Evolutionary conservation across 2,797 vertebrate genomes (phyloP), one percentile per base, ranked within the genome.

Genomic region (Tarsius wallacei): DNA sequence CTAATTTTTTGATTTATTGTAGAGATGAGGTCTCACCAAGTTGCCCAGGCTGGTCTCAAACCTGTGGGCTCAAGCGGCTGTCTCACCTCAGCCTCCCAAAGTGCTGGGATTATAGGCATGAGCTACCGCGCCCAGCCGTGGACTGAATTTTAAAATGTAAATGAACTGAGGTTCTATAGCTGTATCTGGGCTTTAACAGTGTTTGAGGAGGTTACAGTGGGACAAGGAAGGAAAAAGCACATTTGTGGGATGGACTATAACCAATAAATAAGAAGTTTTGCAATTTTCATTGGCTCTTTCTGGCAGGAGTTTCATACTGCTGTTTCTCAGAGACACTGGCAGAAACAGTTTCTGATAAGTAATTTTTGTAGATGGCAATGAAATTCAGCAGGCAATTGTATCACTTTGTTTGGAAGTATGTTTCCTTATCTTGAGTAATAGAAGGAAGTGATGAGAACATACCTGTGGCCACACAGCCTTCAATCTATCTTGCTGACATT

Each of bases 241-340:
- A 49, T 94, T 87, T 83, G 73, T 96, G 94, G 83, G 76, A 71
- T 15, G 93, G 97, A 92, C 51, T 96, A 1, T 7, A 89, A 96
- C 91, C 70, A 63, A 71, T 78, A 97, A 98, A 97, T 87, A 61
- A 0, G 0, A 51, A 95, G 84, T 74, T 98, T 97, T 80, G 89
- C 0, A 0, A 63, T 97, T 98, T 97, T 93, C 93, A 97, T 97
- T 94, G 94, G 83, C 73, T 96, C 91, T 89, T 97, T 78, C 97
- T 96, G 97, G 86, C 97, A 97, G 96, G 97, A 97, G 91, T 97
- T 98, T 90, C 55, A 12, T 97, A 93, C 98, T 98, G 97, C 98
- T 98, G 98, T 17, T 1, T 98, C 97, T 97, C 95, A 96, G 95
- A 97, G 96, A 96, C 82, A 90, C 93, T 93, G 97, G 91, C 93